phyloP scores from a whole-genome alignment of 2,888 invertebrate genomes.

The Adineta ricciae region DNA sequence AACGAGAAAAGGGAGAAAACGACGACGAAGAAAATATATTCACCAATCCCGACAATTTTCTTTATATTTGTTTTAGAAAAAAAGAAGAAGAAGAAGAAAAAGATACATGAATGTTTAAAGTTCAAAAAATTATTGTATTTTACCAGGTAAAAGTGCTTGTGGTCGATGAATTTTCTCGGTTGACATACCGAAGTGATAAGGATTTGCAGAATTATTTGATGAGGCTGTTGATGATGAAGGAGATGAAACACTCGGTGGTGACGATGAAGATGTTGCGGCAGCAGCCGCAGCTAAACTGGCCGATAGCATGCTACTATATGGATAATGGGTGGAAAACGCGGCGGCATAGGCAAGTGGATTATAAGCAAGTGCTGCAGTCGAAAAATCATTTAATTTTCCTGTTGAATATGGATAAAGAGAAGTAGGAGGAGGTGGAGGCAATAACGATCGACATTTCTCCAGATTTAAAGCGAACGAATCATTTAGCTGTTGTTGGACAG shows the following conservation, averaged over 20 bases:
- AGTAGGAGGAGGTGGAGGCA: background rate
- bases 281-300: background rate
- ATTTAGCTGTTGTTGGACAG: background rate
- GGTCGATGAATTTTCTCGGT: conserved; percentile 15
- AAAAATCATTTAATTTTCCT: conserved; percentile 13
- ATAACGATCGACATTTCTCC: conserved; percentile 1
- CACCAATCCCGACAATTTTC: conserved; percentile 11
- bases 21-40: background rate
- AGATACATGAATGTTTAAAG: background rate
- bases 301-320: background rate
- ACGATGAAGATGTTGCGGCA: background rate
- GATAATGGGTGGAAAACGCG: background rate
- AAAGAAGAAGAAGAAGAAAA: background rate
- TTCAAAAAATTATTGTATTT: conserved; percentile 15
- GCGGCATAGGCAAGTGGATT: conserved; percentile 7
- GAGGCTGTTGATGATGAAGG: background rate
- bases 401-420: conserved; percentile 8
- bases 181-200: background rate
- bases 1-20: background rate
- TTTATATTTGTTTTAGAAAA: conserved; percentile 15
- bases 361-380: conserved; percentile 1
- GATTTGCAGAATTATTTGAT: background rate
- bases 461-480: background rate
- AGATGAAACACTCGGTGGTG: background rate
- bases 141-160: conserved; percentile 9